Conservation (phyloP, 2,888 invertebrate genomes). For the Anagyrus pseudococci region DNA sequence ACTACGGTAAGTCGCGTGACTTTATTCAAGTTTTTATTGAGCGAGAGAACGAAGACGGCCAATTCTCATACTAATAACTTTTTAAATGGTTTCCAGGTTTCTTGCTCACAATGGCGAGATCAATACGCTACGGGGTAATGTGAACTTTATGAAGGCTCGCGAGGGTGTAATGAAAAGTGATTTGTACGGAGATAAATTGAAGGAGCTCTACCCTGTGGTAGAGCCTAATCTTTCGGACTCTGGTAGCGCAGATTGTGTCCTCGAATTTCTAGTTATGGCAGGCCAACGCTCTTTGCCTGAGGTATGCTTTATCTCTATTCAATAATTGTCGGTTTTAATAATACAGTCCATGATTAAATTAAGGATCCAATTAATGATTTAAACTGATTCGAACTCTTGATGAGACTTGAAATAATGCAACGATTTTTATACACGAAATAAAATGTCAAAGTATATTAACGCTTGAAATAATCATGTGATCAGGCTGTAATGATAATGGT, state of each 20-base stretch:
- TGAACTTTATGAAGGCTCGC: conserved; percentile 97
- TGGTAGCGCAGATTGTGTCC: conserved; percentile 95
- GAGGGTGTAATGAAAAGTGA: conserved; percentile 96
- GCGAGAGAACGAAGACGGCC: background rate
- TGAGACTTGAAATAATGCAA: conserved; percentile 5
- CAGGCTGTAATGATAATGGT: conserved; percentile 99
- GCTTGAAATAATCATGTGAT: conserved; percentile 12
- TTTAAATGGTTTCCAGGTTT: background rate
- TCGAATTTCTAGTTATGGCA: conserved; percentile 95
- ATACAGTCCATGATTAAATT: conserved; percentile 21
- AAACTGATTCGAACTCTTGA: conserved; percentile 16
- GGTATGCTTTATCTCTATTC: conserved; percentile 54
- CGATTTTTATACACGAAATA: background rate
- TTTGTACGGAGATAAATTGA: conserved; percentile 81
- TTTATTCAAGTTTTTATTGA: background rate
- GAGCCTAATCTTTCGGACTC: conserved; percentile 98
- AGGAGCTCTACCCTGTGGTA: conserved; percentile 93
- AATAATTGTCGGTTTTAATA: background rate
- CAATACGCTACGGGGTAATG: conserved; percentile 97
- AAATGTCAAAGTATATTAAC: background rate
- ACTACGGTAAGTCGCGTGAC: conserved; percentile 72
- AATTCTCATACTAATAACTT: too few relatives aligned
- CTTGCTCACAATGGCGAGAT: conserved; percentile 99
- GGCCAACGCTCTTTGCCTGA: conserved; percentile 92
- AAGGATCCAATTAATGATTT: conserved; percentile 34